Conservation (phyloP, 2,113 vertebrate species). For the Galeopterus variegatus region DNA sequence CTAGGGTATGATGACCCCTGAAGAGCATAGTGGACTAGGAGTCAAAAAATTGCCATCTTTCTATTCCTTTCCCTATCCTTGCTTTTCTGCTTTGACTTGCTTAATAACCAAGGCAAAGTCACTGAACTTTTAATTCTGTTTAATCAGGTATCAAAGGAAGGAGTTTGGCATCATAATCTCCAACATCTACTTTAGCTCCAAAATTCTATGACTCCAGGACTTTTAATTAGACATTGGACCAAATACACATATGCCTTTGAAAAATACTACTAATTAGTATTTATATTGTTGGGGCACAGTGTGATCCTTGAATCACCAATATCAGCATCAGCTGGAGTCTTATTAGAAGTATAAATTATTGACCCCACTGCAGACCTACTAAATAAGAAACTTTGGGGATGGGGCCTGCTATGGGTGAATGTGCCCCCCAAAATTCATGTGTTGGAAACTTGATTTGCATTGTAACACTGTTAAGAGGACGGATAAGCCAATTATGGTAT, state of each 20-base stretch:
- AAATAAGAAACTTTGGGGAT: not conserved
- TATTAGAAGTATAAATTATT: not conserved
- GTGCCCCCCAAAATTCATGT: too few species aligned
- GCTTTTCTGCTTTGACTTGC: not conserved
- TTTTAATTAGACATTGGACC: constrained; percentile 21
- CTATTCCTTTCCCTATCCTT: too few species aligned
- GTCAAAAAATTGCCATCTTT: not conserved
- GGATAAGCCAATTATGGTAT: too few species aligned
- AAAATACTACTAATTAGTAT: not conserved
- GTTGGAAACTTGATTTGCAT: too few species aligned
- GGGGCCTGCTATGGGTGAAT: too few species aligned
- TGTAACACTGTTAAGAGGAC: too few species aligned
- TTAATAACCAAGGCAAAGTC: not conserved
- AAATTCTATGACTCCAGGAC: not conserved
- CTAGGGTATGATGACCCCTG: not conserved
- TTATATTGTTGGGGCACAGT: not conserved
- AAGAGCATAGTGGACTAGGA: not conserved
- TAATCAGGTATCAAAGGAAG: not conserved
- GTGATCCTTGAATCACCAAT: not conserved
- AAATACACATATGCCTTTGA: not conserved
- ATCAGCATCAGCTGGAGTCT: not conserved
- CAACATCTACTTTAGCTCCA: not conserved
- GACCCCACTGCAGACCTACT: not conserved
- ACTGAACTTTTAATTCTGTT: constrained; percentile 19
- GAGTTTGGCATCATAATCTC: not conserved